phyloP scores from a whole-genome alignment of 92 coral and sea anemone species.

The Phenganax stokvisi region DNA sequence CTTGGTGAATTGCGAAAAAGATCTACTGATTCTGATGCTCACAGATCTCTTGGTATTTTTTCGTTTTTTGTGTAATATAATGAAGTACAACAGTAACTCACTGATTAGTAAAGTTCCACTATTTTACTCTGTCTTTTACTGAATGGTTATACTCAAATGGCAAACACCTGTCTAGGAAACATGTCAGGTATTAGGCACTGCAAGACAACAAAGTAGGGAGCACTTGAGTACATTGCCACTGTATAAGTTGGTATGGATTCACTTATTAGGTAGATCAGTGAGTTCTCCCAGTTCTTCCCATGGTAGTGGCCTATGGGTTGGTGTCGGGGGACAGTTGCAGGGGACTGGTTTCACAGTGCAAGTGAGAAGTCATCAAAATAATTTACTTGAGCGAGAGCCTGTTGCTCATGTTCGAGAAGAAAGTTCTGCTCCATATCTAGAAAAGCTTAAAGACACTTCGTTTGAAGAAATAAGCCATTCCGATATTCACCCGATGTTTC shows the following conservation, averaged over 20 bases:
- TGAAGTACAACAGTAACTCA: too few relatives aligned
- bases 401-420: slow-evolving; percentile 3
- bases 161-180: not conserved
- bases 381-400: not conserved
- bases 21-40: too few relatives aligned
- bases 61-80: too few relatives aligned
- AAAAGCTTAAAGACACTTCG: not conserved
- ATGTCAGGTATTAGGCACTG: not conserved
- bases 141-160: too few relatives aligned
- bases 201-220: not conserved
- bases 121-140: too few relatives aligned
- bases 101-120: too few relatives aligned
- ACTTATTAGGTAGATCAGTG: not conserved
- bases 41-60: too few relatives aligned
- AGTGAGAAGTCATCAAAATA: not conserved
- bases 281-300: not conserved
- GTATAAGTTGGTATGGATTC: not conserved
- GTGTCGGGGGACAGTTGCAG: not conserved
- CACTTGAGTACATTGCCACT: not conserved
- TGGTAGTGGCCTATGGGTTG: not conserved
- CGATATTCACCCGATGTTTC: not conserved
- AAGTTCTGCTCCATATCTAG: not conserved
- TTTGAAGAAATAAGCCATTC: not conserved
- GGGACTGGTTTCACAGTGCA: slow-evolving; percentile 11
- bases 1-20: too few relatives aligned